Evolutionary conservation across 2,888 invertebrate species (phyloP).

Genomic region (Sarcophaga variegata): DNA sequence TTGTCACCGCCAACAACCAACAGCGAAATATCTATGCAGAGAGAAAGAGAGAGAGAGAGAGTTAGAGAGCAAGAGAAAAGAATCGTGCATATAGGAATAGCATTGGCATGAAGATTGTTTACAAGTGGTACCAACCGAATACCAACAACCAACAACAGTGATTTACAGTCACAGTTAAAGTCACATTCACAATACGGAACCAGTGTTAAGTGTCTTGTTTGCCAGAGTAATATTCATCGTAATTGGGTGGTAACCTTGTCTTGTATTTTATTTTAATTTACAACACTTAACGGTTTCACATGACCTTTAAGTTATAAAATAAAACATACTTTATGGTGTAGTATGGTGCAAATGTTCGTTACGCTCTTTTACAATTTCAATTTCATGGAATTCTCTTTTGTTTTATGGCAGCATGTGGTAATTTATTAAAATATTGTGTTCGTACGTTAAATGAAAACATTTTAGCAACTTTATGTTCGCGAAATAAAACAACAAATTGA

Average conservation of each 20-base stretch:
- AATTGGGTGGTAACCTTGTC: constrained; percentile 61
- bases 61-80: not conserved
- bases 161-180: constrained; percentile 37
- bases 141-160: constrained; percentile 42
- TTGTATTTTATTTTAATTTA: constrained; percentile 58
- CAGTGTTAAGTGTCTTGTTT: constrained; percentile 52
- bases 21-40: not conserved
- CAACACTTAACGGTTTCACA: constrained; percentile 63
- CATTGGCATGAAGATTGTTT: not conserved
- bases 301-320: constrained; percentile 65
- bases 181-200: constrained; percentile 2
- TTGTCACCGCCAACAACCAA: constrained; percentile 46
- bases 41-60: not conserved
- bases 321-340: constrained; percentile 50
- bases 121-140: not conserved
- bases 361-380: not conserved
- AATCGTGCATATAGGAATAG: not conserved
- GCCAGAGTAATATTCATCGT: constrained; percentile 53
- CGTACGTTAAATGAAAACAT: not conserved
- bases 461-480: too few relatives aligned
- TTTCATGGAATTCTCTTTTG: not conserved
- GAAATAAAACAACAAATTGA: too few relatives aligned
- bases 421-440: not conserved
- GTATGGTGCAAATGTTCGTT: not conserved
- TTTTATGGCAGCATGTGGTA: not conserved